phyloP scores from a whole-genome alignment of 2,113 vertebrate genomes.

The Noctilio leporinus region DNA sequence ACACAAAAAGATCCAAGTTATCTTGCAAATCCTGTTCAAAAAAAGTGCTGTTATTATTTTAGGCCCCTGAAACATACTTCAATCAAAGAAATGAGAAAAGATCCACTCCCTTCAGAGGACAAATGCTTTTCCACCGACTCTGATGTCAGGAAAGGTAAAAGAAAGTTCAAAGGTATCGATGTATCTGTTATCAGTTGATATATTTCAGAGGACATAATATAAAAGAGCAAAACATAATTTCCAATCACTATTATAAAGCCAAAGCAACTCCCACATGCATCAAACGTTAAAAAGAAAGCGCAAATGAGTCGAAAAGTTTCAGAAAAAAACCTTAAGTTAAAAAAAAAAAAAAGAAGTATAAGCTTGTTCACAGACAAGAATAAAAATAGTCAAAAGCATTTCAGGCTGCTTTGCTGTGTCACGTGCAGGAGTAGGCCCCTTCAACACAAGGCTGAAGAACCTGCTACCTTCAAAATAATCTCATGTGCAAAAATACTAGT shows the following conservation, averaged over 20 bases:
- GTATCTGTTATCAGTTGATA: conserved; percentile 67
- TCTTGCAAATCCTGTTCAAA: conserved; percentile 83
- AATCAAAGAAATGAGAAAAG: conserved; percentile 69
- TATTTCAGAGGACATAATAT: conserved; percentile 41
- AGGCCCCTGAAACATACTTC: conserved; percentile 37
- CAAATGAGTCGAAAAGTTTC: conserved; percentile 81
- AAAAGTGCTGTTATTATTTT: conserved; percentile 78
- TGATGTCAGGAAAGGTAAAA: conserved; percentile 69
- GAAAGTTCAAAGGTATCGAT: conserved; percentile 73
- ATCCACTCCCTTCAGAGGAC: conserved; percentile 58
- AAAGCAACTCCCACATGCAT: conserved; percentile 76
- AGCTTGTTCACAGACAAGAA: conserved; percentile 77
- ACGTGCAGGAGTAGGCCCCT: conserved; percentile 89
- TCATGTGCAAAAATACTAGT: conserved; percentile 99
- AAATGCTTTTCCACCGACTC: conserved; percentile 56
- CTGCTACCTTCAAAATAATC: conserved; percentile 99
- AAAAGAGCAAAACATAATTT: conserved; percentile 72
- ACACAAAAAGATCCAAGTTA: conserved; percentile 68
- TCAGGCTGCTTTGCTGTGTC: conserved; percentile 86
- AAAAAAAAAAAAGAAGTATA: conserved; percentile 68
- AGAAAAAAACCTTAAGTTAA: conserved; percentile 68
- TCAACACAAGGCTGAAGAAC: conserved; percentile 82
- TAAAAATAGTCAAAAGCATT: conserved; percentile 79
- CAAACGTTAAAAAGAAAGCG: conserved; percentile 74
- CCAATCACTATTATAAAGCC: conserved; percentile 67